A percentile compares a stretch with the other conserved stretches of the same genome.
These are phyloP conservation scores for Microtus richardsoni DNA, from an alignment of 2,113 vertebrate species.

Conservation along the genomic window DNA sequence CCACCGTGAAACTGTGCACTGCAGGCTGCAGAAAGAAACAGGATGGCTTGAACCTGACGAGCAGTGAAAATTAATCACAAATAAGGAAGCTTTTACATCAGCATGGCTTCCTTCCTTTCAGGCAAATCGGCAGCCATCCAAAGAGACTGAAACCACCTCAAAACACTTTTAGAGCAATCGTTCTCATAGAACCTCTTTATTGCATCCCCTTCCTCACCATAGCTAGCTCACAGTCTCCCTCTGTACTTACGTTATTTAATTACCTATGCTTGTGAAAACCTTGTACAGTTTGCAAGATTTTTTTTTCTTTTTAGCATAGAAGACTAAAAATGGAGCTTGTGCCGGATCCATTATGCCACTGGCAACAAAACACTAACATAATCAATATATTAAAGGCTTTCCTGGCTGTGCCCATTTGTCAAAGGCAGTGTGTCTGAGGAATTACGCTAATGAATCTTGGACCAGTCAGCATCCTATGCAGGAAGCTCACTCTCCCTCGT, in stretches of 20 bases:
- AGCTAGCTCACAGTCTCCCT: conserved; percentile 41
- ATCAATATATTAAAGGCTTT: conserved; percentile 78
- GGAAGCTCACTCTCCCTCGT: conserved; percentile 51
- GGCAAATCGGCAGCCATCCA: conserved; percentile 58
- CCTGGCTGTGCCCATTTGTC: conserved; percentile 65
- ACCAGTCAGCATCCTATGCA: conserved; percentile 45
- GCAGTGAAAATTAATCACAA: conserved; percentile 51
- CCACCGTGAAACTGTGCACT: conserved; percentile 4
- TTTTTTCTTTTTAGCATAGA: background rate
- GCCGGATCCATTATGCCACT: conserved; percentile 70
- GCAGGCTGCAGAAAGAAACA: conserved; percentile 62
- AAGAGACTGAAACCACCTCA: conserved; percentile 47
- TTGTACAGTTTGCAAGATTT: conserved; percentile 56
- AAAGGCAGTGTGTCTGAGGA: conserved; percentile 70
- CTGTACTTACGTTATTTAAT: conserved; percentile 70
- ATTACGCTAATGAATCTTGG: conserved; percentile 75
- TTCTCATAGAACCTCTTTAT: conserved; percentile 30
- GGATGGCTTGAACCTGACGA: conserved; percentile 28
- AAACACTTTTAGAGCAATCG: conserved; percentile 58
- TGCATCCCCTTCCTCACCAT: conserved; percentile 24
- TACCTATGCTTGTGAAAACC: conserved; percentile 57
- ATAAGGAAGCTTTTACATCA: conserved; percentile 50
- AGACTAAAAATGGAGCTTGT: conserved; percentile 70
- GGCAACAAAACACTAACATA: conserved; percentile 76
- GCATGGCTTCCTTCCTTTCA: background rate